phyloP scores from a whole-genome alignment of 2,797 vertebrate species.

The Masticophis lateralis region DNA sequence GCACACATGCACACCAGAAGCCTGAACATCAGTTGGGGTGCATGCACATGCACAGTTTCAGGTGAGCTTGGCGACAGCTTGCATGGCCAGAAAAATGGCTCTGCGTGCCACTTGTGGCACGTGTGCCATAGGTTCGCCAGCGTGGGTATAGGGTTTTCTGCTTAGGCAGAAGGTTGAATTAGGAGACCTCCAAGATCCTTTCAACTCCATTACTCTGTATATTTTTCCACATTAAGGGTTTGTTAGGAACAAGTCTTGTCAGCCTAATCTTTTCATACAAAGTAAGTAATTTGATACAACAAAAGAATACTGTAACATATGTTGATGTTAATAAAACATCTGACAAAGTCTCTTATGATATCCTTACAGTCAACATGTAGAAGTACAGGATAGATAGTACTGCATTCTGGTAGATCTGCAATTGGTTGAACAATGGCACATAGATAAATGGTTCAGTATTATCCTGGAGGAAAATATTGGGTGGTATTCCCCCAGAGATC shows the following conservation, averaged over 20 bases:
- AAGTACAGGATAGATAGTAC: neutral
- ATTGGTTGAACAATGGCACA: neutral
- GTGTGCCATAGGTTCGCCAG: too few relatives aligned
- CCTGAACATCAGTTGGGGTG: too few relatives aligned
- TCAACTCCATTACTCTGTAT: neutral
- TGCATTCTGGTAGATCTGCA: neutral
- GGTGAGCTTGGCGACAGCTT: too few relatives aligned
- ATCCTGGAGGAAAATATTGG: neutral
- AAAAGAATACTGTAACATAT: conserved; percentile 16
- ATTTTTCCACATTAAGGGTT: neutral
- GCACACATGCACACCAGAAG: too few relatives aligned
- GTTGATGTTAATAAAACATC: neutral
- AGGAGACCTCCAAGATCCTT: neutral
- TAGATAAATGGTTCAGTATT: neutral
- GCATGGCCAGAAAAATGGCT: too few relatives aligned
- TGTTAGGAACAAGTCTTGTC: neutral
- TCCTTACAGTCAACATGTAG: neutral
- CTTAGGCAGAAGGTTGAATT: neutral
- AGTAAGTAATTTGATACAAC: neutral
- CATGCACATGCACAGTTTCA: too few relatives aligned
- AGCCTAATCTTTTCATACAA: neutral
- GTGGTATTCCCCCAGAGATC: neutral
- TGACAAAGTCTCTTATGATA: neutral
- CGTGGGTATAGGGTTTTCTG: neutral
- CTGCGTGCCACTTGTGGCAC: too few relatives aligned